phyloP scores from a whole-genome alignment of 2,888 invertebrate genomes.

The Chrysopilus asiliformis region DNA sequence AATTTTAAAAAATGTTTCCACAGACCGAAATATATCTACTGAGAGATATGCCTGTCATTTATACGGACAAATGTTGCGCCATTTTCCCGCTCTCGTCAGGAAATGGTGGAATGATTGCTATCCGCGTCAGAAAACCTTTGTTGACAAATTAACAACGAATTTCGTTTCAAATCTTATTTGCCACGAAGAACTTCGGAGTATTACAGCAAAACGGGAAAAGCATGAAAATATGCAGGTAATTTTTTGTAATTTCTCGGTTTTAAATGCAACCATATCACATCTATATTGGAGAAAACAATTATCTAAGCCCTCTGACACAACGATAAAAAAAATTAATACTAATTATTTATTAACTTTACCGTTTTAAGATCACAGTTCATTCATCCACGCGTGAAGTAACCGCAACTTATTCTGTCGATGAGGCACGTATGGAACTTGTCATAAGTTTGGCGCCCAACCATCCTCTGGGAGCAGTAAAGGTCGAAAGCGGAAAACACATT shows the following conservation, averaged over 20 bases:
- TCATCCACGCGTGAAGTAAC: constrained; percentile 61
- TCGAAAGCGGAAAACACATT: constrained; percentile 54
- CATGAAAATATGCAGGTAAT: constrained; percentile 51
- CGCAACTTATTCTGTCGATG: constrained; percentile 71
- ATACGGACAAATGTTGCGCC: constrained; percentile 47
- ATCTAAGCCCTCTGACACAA: too few species aligned
- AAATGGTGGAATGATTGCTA: constrained; percentile 64
- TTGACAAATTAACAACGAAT: constrained; percentile 53
- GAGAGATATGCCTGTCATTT: constrained; percentile 46
- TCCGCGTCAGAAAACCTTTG: constrained; percentile 47
- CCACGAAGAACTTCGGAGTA: constrained; percentile 47
- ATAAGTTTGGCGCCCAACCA: constrained; percentile 69
- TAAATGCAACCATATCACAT: too few species aligned
- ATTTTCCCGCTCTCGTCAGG: constrained; percentile 58
- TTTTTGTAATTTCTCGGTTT: constrained; percentile 5
- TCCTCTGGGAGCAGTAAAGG: constrained; percentile 65
- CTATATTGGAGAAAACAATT: too few species aligned
- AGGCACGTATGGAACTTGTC: constrained; percentile 62
- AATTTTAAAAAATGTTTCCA: constrained; percentile 5
- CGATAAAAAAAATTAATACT: neutral
- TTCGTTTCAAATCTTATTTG: constrained; percentile 56
- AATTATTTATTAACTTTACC: too few species aligned
- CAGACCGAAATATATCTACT: constrained; percentile 22
- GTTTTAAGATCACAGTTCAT: constrained; percentile 63
- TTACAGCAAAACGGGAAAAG: constrained; percentile 40